Conservation (phyloP, 2,113 vertebrate species). For the Sinocyclocheilus grahami region DNA sequence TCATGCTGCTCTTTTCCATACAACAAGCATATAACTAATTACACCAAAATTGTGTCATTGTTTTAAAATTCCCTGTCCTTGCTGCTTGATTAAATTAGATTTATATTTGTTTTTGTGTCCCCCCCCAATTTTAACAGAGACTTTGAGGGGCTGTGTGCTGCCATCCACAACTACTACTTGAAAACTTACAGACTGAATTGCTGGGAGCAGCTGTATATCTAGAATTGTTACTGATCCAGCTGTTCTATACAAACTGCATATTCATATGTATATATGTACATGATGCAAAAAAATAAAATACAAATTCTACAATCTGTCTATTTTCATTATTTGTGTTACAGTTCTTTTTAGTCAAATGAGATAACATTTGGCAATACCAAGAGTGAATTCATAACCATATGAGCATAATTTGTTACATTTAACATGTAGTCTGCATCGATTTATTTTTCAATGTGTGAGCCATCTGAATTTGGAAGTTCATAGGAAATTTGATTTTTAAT, state of each 20-base stretch:
- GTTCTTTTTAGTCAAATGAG: not conserved
- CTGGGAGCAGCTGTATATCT: slow-evolving; percentile 12
- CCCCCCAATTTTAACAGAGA: slow-evolving; percentile 23
- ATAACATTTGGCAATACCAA: not conserved
- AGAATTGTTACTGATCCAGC: slow-evolving; percentile 7
- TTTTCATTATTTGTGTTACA: not conserved
- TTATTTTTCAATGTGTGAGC: too few relatives aligned
- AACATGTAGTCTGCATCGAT: too few relatives aligned
- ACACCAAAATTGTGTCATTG: not conserved
- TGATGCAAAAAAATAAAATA: slow-evolving; percentile 10
- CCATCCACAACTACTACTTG: slow-evolving; percentile 42
- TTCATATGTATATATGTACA: slow-evolving; percentile 52
- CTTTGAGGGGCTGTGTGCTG: slow-evolving; percentile 29
- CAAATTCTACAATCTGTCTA: not conserved
- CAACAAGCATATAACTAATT: not conserved
- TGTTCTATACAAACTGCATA: slow-evolving; percentile 4
- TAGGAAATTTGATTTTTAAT: too few relatives aligned
- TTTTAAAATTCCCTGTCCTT: not conserved
- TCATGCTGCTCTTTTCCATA: not conserved
- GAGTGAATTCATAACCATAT: not conserved
- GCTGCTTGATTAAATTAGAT: too few relatives aligned
- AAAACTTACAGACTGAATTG: slow-evolving; percentile 58
- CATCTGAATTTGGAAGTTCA: not conserved
- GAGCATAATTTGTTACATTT: too few relatives aligned
- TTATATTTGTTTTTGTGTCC: too few relatives aligned